Base-by-base conservation (phyloP, 2,113 vertebrate species). In the Scophthalmus maximus region DNA sequence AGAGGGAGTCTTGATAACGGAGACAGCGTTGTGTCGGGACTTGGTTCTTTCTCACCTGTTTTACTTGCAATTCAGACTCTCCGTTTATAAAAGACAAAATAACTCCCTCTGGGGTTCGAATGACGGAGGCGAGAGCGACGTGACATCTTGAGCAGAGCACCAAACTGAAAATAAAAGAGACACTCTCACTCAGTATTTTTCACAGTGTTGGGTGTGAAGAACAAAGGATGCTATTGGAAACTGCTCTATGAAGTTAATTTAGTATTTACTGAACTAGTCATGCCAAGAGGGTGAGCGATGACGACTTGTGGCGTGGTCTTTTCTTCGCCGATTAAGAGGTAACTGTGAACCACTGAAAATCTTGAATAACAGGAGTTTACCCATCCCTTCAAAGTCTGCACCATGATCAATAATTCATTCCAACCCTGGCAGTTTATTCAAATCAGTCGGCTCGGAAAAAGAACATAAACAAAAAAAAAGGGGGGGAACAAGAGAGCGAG, bases 371-470 rank as follows among this genome's bases (percentile, higher is more conserved):
- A 72, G 72, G 81, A 81, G 57, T 76, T 79, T 80, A 77, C 61
- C 67, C 76, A 47, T 81, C 75, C 66, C 76, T 72, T 81, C 66
- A 63, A 84, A 86, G 74, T 82, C 79, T 83, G 57, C 77, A 66
- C 72, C 60, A 11, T 72, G 52, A 90, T 92, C 91, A 92, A 92
- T 92, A 92, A 92, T 92, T 90, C 82, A 92, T 89, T 84, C 72
- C 61, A 82, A 82, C 82, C 67, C 82, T 47, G 88, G 79, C 83
- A 86, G 72, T 90, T 90, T 89, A 90, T 91, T 89, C 72, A 89
- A 84, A 90, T 87, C 74, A 87, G 73, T 84, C 58, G 78, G 74
- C 67, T 61, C 40, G 73, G 82, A 87, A 88, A 87, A 83, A 82
- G 56, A 79, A 78, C 51, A 83, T 30, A 71, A 87, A 84, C 49